phyloP scores from a whole-genome alignment of 2,113 vertebrate genomes.

The Lophura nycthemera region DNA sequence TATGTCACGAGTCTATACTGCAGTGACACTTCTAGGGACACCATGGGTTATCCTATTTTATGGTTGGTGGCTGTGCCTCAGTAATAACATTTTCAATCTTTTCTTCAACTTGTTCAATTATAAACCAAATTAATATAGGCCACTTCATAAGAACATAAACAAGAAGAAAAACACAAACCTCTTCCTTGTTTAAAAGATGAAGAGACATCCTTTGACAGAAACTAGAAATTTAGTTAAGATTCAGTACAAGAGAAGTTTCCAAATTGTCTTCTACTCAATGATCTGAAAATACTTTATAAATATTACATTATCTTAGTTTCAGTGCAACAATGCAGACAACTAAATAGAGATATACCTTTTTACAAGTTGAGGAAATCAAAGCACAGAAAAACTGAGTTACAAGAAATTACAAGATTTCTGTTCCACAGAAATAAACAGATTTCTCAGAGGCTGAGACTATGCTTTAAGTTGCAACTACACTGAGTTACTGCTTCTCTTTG shows the following conservation, averaged over 20 bases:
- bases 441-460: background rate
- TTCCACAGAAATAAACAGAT: background rate
- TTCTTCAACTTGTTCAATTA: background rate
- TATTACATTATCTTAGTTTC: conserved; percentile 39
- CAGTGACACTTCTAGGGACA: background rate
- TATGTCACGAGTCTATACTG: background rate
- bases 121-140: background rate
- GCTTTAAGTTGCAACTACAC: background rate
- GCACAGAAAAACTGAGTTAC: background rate
- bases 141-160: background rate
- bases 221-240: conserved; percentile 24
- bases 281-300: conserved; percentile 52
- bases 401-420: background rate
- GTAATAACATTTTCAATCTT: background rate
- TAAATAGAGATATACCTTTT: background rate
- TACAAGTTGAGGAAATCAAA: background rate
- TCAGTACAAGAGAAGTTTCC: conserved; percentile 21
- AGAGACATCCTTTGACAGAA: conserved; percentile 12
- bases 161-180: background rate
- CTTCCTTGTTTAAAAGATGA: background rate
- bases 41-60: background rate
- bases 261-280: conserved; percentile 48
- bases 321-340: background rate
- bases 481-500: background rate
- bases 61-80: background rate